Base-by-base conservation (phyloP, 2,113 vertebrate genomes). In the Urocitellus parryii region DNA sequence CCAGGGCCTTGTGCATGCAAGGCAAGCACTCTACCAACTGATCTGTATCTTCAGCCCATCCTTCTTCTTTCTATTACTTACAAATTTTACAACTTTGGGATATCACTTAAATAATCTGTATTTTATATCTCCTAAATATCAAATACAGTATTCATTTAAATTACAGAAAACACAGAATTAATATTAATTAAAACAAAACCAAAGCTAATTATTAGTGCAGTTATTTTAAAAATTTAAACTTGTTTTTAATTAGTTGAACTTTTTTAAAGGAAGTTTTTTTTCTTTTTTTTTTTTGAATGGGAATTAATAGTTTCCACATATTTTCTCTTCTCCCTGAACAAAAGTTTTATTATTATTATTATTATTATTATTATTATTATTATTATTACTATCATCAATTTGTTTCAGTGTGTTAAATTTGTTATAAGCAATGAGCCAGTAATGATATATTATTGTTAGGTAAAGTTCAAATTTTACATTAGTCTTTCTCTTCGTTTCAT, bases 101-200 rank as follows among this genome's bases (percentile, higher is more conserved):
- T 73, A 32, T 10, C 3, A 27, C 37, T 48, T 16, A 88, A 32
- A 17, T 29, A 94, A 6, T 51, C 8, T 39, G 27, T 5, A 85
- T 72, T 88, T 80, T 14, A 65, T 11, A 73, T 34, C 42, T 16
- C 9, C 20, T 78, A 86, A 70, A 53, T 14, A 20, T 53, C 14
- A 37, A 86, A 13, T 24, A 29, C 0, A 32, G 39, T 1, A 68
- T 65, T 39, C 48, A 5, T 56, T 18, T 39, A 77, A 85, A 77
- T 8, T 24, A 0, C 8, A 65, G 8, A 51, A 25, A 27, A 3
- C 18, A 48, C 5, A 25, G 4, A 4, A 13, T n/a, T 70, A 24
- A 81, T 39, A 39, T 25, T n/a, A 77, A 20, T 51, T 74, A 83
- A 83, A 74, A 24, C 8, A 12, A 93, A 77, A 39, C 14, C 16